Conservation (phyloP, 2,113 vertebrate species). For the Gorsachius goisagi region DNA sequence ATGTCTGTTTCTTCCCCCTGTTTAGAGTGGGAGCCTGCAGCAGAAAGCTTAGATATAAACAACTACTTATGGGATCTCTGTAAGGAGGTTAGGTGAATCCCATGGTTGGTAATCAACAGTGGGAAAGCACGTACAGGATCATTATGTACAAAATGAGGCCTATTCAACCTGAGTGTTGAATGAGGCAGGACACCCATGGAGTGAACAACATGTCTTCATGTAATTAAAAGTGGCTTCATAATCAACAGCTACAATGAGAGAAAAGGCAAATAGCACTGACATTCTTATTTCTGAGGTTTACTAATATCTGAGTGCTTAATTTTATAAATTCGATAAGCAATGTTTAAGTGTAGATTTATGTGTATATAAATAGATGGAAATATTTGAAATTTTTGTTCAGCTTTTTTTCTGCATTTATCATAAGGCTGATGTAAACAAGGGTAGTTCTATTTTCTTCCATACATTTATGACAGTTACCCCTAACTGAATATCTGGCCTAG, state of each 20-base stretch:
- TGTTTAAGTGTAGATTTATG: background rate
- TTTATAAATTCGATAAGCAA: background rate
- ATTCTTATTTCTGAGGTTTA: background rate
- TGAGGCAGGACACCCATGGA: constrained; percentile 16
- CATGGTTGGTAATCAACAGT: background rate
- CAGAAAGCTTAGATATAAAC: background rate
- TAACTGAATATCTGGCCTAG: background rate
- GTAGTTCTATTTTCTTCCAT: background rate
- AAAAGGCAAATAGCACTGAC: background rate
- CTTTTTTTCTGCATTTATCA: background rate
- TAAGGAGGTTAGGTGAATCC: background rate
- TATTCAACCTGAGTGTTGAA: constrained; percentile 36
- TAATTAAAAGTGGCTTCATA: constrained; percentile 48
- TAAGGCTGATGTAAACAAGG: background rate
- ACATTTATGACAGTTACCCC: background rate
- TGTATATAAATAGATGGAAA: background rate
- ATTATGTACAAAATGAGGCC: constrained; percentile 29
- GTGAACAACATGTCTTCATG: constrained; percentile 47
- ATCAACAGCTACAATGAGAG: background rate
- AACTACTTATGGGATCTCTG: background rate
- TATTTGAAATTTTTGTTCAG: background rate
- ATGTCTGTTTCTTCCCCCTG: background rate
- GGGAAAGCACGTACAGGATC: background rate
- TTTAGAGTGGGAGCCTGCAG: background rate
- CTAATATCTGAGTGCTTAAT: background rate